These are phyloP conservation scores for Istiophorus platypterus DNA, from an alignment of 2,113 vertebrate species.

Conservation along the genomic window DNA sequence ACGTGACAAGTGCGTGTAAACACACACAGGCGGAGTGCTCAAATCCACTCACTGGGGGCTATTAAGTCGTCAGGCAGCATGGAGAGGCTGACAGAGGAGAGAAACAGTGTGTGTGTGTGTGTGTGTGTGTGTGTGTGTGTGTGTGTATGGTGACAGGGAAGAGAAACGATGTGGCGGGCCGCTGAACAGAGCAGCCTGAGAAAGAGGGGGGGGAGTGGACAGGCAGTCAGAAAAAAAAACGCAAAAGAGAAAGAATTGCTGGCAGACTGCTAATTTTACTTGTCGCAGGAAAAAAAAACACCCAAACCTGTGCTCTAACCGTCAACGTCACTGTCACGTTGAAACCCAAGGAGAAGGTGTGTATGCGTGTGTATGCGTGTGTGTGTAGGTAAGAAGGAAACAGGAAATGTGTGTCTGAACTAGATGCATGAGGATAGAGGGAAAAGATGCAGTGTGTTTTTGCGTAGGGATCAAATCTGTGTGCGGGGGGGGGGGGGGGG, in stretches of 20 bases:
- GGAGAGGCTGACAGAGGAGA: conserved; percentile 89
- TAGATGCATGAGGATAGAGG: conserved; percentile 1
- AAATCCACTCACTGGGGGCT: conserved; percentile 99
- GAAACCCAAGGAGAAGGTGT: conserved; percentile 82
- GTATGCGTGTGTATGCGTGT: conserved; percentile 18
- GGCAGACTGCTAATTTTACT: conserved; percentile 99
- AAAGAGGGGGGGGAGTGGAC: conserved; percentile 56
- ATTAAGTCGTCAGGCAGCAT: conserved; percentile 97
- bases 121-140: conserved; percentile 79
- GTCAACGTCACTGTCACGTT: conserved; percentile 95
- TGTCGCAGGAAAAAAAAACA: conserved; percentile 87
- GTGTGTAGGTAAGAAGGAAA: conserved; percentile 14
- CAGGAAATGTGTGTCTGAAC: conserved; percentile 22
- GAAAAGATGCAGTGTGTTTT: conserved; percentile 7
- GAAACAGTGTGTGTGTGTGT: conserved; percentile 75
- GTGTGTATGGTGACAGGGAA: conserved; percentile 89
- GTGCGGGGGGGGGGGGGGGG: not conserved
- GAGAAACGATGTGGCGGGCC: conserved; percentile 77
- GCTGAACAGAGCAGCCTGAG: conserved; percentile 47
- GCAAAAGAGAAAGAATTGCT: conserved; percentile 87
- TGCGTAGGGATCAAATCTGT: conserved; percentile 3
- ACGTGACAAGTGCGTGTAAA: conserved; percentile 98
- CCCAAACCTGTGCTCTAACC: conserved; percentile 92
- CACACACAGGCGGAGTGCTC: conserved; percentile 98
- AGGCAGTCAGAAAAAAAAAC: conserved; percentile 45